Base-by-base conservation (phyloP, 2,888 invertebrate genomes). In the Thymelicus sylvestris region DNA sequence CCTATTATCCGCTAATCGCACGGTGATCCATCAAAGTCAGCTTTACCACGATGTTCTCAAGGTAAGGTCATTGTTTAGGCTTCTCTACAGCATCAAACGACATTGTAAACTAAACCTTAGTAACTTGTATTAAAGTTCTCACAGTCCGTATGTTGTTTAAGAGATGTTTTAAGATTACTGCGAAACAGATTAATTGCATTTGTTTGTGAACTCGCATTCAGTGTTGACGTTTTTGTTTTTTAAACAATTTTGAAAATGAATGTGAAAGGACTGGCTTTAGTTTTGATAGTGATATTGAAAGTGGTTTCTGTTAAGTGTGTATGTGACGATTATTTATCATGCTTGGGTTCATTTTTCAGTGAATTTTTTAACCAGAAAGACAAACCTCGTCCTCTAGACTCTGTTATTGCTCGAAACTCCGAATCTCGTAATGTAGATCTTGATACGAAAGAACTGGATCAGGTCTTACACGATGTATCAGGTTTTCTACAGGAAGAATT, bases 11-110 rank as follows among this genome's bases (percentile, higher is more conserved):
- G 74, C 77, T 86, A 84, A 78, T 75, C 74, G 76, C 76, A 72
- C 63, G 74, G 72, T 75, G 75, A 79, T 79, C 74, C 74, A 79
- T 79, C 89, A 89, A 89, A 88, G 88, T 89, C 89, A 82, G 76
- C 73, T 73, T 77, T 81, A 80, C 80, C 85, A 85, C 84, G 83
- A 85, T 82, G 78, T 73, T 82, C 80, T 78, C 88, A 89, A 89
- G 88, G 88, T 82, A 77, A 85, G 76, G 75, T 74, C 74, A 73
- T 75, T 78, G 68, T 74, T 67, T 67, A 60, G 38, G 15, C 13
- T 61, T 61, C 65, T 15, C 65, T 15, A 10, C 6, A 24, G 0
- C 10, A 50, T 6, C 6, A 13, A 5, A 31, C 8, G 13, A 1
- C 59, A 66, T 8, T 8, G 15, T 5, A 71, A 74, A 78, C 15